These are phyloP conservation scores for Allophyes oxyacanthae DNA, from an alignment of 2,888 invertebrate species.

Conservation along the genomic window DNA sequence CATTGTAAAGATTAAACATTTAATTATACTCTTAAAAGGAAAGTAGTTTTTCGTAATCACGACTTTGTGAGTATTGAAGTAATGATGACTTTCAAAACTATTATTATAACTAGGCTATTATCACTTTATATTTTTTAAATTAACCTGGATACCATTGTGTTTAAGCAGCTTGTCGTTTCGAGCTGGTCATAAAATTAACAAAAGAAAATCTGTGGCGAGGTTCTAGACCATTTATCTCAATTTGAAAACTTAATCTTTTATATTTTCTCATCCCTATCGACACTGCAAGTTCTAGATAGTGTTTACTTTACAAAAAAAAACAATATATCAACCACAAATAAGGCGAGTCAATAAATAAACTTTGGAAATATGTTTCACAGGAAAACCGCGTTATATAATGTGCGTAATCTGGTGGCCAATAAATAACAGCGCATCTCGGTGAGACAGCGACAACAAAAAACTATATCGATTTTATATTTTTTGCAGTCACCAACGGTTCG, in stretches of 20 bases:
- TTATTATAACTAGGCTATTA: conserved; percentile 29
- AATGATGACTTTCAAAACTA: conserved; percentile 28
- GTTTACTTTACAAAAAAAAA: conserved; percentile 19
- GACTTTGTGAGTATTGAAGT: conserved; percentile 22
- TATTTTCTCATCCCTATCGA: conserved; percentile 4
- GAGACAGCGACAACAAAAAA: conserved; percentile 51
- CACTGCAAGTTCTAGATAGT: conserved; percentile 14
- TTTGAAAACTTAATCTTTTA: conserved; percentile 35
- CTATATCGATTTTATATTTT: conserved; percentile 54
- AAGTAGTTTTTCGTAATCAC: conserved; percentile 37
- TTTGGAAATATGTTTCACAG: conserved; percentile 51
- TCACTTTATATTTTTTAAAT: conserved; percentile 37
- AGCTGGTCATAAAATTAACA: conserved; percentile 31
- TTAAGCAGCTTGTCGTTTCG: conserved; percentile 21
- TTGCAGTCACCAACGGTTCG: conserved; percentile 43
- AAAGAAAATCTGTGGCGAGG: conserved; percentile 33
- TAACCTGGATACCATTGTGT: conserved; percentile 38
- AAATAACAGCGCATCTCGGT: conserved; percentile 54
- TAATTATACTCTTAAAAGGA: conserved; percentile 33
- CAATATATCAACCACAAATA: conserved; percentile 29
- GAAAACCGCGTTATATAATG: conserved; percentile 49
- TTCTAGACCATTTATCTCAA: conserved; percentile 37
- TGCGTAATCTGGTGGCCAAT: conserved; percentile 56
- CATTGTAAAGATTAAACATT: conserved; percentile 27
- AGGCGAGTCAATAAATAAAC: conserved; percentile 40